phyloP scores from a whole-genome alignment of 2,113 vertebrate genomes.

The Chaetops frenatus region DNA sequence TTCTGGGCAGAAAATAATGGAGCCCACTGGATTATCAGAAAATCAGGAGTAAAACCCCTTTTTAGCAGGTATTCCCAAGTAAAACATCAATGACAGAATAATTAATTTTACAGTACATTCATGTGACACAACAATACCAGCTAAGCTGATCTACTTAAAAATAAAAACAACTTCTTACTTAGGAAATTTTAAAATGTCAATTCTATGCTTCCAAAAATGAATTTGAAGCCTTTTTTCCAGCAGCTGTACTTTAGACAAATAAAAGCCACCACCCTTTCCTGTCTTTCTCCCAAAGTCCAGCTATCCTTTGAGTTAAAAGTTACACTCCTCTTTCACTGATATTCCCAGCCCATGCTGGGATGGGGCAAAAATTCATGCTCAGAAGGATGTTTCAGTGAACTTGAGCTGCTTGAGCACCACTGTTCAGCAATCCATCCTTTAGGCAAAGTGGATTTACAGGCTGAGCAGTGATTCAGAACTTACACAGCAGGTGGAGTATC shows the following conservation, averaged over 20 bases:
- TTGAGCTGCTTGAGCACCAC: neutral
- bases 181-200: neutral
- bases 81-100: neutral
- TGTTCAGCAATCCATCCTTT: neutral
- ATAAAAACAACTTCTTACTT: neutral
- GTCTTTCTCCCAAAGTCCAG: neutral
- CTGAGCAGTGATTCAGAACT: constrained; percentile 21
- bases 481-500: neutral
- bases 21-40: neutral
- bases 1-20: neutral
- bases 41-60: neutral
- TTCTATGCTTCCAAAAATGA: neutral
- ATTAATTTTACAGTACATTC: neutral
- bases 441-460: neutral
- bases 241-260: neutral
- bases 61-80: neutral
- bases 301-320: neutral
- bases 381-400: neutral
- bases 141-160: neutral
- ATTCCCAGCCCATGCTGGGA: neutral
- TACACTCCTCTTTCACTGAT: neutral
- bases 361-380: neutral
- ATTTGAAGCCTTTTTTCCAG: neutral
- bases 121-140: neutral
- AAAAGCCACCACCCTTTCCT: neutral